Evolutionary conservation across 2,113 vertebrate species (phyloP).

Genomic region (Zingel zingel): DNA sequence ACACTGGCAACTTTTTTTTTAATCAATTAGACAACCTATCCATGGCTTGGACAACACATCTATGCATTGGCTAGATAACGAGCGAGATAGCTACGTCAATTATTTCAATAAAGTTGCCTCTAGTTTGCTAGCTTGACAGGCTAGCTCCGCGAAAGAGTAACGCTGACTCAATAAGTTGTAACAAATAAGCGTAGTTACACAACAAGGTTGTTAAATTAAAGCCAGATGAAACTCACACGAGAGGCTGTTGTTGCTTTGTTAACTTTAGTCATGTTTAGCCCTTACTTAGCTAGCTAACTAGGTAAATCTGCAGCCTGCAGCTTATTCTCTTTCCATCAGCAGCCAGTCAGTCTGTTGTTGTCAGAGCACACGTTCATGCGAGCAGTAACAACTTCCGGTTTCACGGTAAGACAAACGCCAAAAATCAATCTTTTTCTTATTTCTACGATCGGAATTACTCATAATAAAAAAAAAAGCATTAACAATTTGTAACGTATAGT

Average conservation of each 20-base stretch:
- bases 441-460: not conserved
- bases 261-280: not conserved
- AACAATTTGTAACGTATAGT: accelerated
- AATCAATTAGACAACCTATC: not conserved
- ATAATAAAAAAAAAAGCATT: not conserved
- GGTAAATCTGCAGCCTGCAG: not conserved
- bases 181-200: not conserved
- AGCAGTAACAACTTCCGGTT: conserved; percentile 58
- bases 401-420: not conserved
- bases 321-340: not conserved
- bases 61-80: not conserved
- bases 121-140: conserved; percentile 47
- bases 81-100: not conserved
- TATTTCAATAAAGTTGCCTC: conserved; percentile 21
- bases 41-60: not conserved
- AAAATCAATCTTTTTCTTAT: not conserved
- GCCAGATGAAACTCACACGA: not conserved
- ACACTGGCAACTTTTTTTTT: not conserved
- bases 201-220: not conserved
- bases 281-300: not conserved
- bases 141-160: conserved; percentile 39
- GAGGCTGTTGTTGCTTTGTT: not conserved
- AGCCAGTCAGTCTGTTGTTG: conserved; percentile 32
- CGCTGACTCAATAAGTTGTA: not conserved
- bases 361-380: conserved; percentile 16